A percentile compares a stretch with the other conserved stretches of the same genome.
phyloP scores from a whole-genome alignment of 1,140 invertebrate species.

The Dolichoris vasculosae region DNA sequence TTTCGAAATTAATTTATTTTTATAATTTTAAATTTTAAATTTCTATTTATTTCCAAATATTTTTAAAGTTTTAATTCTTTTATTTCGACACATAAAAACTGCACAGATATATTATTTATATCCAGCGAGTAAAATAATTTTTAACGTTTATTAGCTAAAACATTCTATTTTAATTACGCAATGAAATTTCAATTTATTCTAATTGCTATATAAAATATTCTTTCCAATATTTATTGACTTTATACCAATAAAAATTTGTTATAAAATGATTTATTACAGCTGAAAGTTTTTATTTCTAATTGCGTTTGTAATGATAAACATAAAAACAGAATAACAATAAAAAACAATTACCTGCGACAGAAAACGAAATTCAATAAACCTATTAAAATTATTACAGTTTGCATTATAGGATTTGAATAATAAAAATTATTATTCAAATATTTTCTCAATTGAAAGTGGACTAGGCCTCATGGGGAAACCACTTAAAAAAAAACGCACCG shows the following conservation, averaged over 20 bases:
- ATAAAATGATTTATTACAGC: neutral
- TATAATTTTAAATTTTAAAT: too few species aligned
- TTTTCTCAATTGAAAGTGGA: slow-evolving; percentile 37
- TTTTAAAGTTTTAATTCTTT: too few species aligned
- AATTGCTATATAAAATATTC: neutral
- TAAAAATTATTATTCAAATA: neutral
- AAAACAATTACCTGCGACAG: neutral
- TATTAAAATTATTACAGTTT: neutral
- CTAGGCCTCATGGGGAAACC: slow-evolving; percentile 54
- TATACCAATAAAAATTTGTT: neutral
- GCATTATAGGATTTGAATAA: neutral
- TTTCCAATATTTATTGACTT: neutral
- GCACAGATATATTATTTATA: too few species aligned
- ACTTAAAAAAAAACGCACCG: slow-evolving; percentile 55
- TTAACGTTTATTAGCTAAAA: too few species aligned
- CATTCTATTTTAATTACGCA: too few species aligned
- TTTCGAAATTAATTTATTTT: too few species aligned
- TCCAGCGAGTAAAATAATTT: too few species aligned
- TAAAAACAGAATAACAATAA: neutral
- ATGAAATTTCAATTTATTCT: too few species aligned
- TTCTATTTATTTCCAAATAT: too few species aligned
- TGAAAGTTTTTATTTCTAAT: too few species aligned
- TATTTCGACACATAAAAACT: too few species aligned
- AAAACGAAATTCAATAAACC: neutral
- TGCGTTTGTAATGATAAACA: neutral